Evolutionary conservation across 2,888 invertebrate species (phyloP).

Genomic region (Tinea pellionella): DNA sequence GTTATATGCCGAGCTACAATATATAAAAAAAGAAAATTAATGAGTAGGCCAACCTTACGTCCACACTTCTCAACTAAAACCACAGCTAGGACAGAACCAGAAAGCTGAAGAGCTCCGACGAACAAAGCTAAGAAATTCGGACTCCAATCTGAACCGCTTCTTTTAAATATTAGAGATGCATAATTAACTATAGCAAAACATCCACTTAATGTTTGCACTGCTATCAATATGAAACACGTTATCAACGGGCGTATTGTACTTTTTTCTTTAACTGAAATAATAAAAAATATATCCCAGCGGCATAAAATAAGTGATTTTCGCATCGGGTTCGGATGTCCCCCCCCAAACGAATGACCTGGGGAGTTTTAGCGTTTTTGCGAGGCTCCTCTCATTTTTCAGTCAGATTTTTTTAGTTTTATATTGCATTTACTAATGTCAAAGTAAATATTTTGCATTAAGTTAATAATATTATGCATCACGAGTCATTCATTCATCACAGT

Average conservation of each 20-base stretch:
- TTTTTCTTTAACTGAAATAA: slow-evolving; percentile 16
- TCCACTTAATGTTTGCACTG: slow-evolving; percentile 19
- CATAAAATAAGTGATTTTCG: too few relatives aligned
- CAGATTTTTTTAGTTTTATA: too few relatives aligned
- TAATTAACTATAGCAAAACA: slow-evolving; percentile 19
- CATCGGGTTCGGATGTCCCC: too few relatives aligned
- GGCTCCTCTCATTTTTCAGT: too few relatives aligned
- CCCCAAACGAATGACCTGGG: too few relatives aligned
- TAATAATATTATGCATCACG: too few relatives aligned
- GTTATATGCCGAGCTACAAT: too few relatives aligned
- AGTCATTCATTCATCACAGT: too few relatives aligned
- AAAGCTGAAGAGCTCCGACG: slow-evolving; percentile 14
- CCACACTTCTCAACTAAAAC: slow-evolving; percentile 12
- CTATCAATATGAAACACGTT: slow-evolving; percentile 13
- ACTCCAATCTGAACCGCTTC: slow-evolving; percentile 17
- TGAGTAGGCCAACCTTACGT: slow-evolving; percentile 10
- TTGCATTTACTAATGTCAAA: too few relatives aligned
- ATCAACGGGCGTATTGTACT: slow-evolving; percentile 16
- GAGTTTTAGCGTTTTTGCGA: too few relatives aligned
- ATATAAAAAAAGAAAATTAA: too few relatives aligned
- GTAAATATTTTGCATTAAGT: too few relatives aligned
- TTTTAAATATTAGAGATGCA: slow-evolving; percentile 22
- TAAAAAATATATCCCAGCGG: background rate
- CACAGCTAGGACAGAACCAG: slow-evolving; percentile 13
- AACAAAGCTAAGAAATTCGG: slow-evolving; percentile 1